Percentiles rank a stretch among this genome's conserved stretches.
Conservation (phyloP, 2,888 invertebrate genomes). For the Drosophila parthenogenetica region DNA sequence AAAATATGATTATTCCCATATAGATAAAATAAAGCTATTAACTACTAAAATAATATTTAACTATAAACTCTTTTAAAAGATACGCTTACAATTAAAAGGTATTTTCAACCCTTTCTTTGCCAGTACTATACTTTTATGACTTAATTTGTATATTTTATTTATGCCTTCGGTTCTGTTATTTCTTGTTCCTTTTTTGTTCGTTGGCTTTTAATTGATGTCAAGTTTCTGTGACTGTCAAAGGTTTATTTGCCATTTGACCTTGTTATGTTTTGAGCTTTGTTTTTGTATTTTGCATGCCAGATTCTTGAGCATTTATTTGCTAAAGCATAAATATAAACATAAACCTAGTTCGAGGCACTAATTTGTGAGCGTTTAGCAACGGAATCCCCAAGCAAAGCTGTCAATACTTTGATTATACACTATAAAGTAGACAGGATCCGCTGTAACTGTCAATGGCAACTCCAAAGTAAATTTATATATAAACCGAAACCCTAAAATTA, state of each 20-base stretch:
- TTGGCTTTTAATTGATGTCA: conserved; percentile 22
- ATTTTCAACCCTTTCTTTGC: too few relatives aligned
- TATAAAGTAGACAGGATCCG: conserved; percentile 43
- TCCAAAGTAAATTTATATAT: conserved; percentile 13
- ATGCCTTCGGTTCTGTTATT: neutral
- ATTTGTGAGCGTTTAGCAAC: conserved; percentile 42
- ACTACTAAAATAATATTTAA: too few relatives aligned
- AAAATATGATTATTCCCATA: too few relatives aligned
- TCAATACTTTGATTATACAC: conserved; percentile 55
- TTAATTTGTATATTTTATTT: neutral
- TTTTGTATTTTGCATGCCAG: conserved; percentile 5
- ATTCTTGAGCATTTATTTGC: conserved; percentile 1
- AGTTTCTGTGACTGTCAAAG: neutral
- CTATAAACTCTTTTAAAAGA: too few relatives aligned
- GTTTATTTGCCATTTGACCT: conserved; percentile 35
- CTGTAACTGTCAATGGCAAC: conserved; percentile 59
- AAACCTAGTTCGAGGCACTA: conserved; percentile 33
- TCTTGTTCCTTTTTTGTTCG: neutral
- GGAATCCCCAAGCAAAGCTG: conserved; percentile 19
- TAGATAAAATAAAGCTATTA: too few relatives aligned
- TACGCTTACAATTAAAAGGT: too few relatives aligned
- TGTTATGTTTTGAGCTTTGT: conserved; percentile 20
- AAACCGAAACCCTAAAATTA: conserved; percentile 50
- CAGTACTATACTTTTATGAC: neutral
- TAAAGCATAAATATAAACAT: conserved; percentile 17